Base-by-base conservation (phyloP, 2,797 vertebrate species). In the Podarcis siculus region DNA sequence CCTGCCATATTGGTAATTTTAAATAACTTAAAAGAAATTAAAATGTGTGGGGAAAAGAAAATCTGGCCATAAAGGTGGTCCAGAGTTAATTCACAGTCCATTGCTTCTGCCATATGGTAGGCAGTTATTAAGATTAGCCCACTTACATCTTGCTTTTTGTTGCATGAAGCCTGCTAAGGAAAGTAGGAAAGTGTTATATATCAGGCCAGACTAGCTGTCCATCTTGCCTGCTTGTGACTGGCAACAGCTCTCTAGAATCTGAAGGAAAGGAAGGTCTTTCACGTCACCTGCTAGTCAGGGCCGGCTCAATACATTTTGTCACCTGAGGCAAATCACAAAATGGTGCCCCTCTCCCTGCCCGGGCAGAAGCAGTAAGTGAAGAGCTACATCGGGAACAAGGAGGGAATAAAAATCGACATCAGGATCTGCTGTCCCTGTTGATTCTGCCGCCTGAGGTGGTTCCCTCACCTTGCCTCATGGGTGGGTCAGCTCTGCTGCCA, bases 21-120 rank as follows among this genome's bases (percentile, higher is more conserved):
- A 58, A 90, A 90, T 87, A 92, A 81, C 83, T 88, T 83, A 82
- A 71, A 37, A 82, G 79, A 93, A 86, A 55, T 55, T 49, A 89
- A 61, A 32, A 91, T 86, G 23, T n/a, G 5, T 0, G 49, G 13
- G 35, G 21, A 75, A 83, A 55, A 88, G 25, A 83, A 49, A 76
- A 89, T 32, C 58, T 87, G 84, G 79, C 55, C 86, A 72, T 15
- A 39, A 67, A 32, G 5, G 3, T 25, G 80, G 5, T 37, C 45
- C 37, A 42, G 61, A 73, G 39, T 84, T 30, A 77, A 83, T 37
- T 49, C 23, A 82, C 4, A 66, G 9, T 37, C 9, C 10, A 21
- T 37, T 80, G 69, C 25, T 85, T 85, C 55, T 89, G 30, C 49
- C 72, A 15, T 64, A 10, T 35, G 21, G 21, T 4, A 32, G 23